Evolutionary conservation across 2,113 vertebrate species (phyloP).

Genomic region (Thunnus thynnus): DNA sequence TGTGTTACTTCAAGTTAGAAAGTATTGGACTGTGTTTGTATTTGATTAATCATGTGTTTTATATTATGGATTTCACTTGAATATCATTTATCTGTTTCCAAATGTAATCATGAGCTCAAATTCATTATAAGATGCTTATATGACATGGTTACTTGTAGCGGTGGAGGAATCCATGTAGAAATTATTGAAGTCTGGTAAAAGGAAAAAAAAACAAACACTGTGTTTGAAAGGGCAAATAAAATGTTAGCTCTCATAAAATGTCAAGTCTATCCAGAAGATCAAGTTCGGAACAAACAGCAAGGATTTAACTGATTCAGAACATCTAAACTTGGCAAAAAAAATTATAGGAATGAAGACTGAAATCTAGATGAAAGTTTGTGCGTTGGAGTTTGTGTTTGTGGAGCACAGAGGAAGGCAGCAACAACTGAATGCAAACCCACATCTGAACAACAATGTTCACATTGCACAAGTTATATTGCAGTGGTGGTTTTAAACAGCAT

Average conservation of each 20-base stretch:
- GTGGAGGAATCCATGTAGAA: not conserved
- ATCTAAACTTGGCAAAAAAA: constrained; percentile 6
- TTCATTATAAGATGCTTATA: not conserved
- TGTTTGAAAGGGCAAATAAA: constrained; percentile 70
- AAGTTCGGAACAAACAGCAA: constrained; percentile 37
- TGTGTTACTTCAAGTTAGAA: constrained; percentile 12
- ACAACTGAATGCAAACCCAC: constrained; percentile 6
- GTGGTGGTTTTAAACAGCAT: constrained; percentile 23
- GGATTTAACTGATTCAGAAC: constrained; percentile 38
- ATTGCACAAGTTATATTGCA: constrained; percentile 11
- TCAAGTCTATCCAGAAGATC: constrained; percentile 57
- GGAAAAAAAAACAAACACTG: constrained; percentile 12
- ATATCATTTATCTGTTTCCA: not conserved
- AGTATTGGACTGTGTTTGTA: not conserved
- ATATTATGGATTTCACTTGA: not conserved
- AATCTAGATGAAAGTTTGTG: constrained; percentile 27
- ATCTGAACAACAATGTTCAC: constrained; percentile 18
- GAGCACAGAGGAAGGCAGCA: not conserved
- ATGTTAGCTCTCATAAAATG: constrained; percentile 62
- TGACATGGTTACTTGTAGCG: not conserved
- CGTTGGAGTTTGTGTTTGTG: not conserved
- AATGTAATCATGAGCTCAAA: no score
- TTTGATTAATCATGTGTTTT: not conserved
- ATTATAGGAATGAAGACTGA: not conserved
- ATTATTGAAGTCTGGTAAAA: constrained; percentile 5